A percentile compares a stretch with the other conserved stretches of the same genome.
phyloP scores from a whole-genome alignment of 2,797 vertebrate species.

The Liparis tanakae region DNA sequence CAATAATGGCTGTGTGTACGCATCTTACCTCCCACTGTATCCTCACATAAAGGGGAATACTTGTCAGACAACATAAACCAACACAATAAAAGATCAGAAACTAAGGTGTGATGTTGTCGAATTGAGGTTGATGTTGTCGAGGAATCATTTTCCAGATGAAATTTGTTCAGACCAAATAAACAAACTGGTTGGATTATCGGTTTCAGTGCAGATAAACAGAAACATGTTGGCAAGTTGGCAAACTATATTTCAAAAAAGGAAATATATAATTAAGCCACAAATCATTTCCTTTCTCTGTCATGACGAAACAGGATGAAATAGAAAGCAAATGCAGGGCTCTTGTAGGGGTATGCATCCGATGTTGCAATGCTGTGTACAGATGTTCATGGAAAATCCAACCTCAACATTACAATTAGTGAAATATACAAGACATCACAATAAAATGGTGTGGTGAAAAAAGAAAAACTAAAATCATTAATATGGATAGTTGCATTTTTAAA shows the following conservation, averaged over 20 bases:
- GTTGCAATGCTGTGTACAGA: constrained; percentile 10
- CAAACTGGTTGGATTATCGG: neutral
- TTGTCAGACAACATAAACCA: neutral
- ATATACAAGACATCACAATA: neutral
- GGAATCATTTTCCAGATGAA: neutral
- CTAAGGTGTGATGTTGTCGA: neutral
- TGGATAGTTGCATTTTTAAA: neutral
- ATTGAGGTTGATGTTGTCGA: no score
- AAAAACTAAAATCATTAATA: neutral
- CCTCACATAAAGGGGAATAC: no score
- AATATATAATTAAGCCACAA: neutral
- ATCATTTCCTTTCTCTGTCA: neutral
- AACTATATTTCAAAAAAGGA: neutral
- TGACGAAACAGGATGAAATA: neutral
- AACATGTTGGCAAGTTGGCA: neutral
- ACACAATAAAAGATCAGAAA: neutral
- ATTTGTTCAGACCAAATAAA: neutral
- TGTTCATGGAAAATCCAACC: constrained; percentile 1
- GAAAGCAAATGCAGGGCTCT: neutral
- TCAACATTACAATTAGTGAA: neutral
- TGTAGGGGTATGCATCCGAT: neutral
- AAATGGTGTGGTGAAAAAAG: neutral
- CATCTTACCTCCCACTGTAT: no score
- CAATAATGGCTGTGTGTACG: neutral
- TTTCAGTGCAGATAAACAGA: neutral